Conservation (phyloP, 2,797 vertebrate genomes). For the Myotis vivesi region DNA sequence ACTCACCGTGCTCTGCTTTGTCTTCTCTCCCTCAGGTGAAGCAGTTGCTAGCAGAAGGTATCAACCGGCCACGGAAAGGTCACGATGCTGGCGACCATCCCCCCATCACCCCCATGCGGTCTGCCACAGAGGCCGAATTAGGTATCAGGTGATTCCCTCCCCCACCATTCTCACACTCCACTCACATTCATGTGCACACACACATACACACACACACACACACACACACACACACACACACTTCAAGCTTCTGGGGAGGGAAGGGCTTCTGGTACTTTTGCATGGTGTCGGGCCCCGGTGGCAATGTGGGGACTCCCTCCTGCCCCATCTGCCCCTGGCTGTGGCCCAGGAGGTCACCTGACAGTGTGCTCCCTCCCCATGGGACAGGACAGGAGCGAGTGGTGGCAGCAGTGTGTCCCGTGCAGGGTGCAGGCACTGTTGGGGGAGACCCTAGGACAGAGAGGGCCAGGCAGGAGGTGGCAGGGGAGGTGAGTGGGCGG, state of each 20-base stretch:
- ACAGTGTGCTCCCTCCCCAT: not conserved
- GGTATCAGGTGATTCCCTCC: conserved; percentile 82
- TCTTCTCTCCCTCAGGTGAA: conserved; percentile 88
- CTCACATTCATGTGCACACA: no score
- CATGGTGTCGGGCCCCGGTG: not conserved
- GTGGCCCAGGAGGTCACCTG: not conserved
- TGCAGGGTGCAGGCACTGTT: not conserved
- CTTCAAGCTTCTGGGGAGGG: not conserved
- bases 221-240: no score
- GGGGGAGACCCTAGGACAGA: not conserved
- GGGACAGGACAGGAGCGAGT: not conserved
- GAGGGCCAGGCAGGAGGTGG: not conserved
- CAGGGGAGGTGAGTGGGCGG: not conserved
- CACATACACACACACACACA: rapidly evolving
- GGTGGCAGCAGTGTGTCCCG: not conserved
- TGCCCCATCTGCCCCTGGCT: not conserved
- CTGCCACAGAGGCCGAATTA: conserved; percentile 93
- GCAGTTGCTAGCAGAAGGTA: conserved; percentile 89
- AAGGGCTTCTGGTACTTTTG: no score
- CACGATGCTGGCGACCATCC: conserved; percentile 96
- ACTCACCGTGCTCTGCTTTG: not conserved
- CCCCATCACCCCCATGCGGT: conserved; percentile 96
- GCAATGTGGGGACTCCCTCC: not conserved
- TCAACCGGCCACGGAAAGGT: conserved; percentile 96
- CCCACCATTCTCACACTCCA: no score